These are phyloP conservation scores for Chiridota heheva DNA, from an alignment of 35 echinoderm and acorn worm species.

Conservation along the genomic window DNA sequence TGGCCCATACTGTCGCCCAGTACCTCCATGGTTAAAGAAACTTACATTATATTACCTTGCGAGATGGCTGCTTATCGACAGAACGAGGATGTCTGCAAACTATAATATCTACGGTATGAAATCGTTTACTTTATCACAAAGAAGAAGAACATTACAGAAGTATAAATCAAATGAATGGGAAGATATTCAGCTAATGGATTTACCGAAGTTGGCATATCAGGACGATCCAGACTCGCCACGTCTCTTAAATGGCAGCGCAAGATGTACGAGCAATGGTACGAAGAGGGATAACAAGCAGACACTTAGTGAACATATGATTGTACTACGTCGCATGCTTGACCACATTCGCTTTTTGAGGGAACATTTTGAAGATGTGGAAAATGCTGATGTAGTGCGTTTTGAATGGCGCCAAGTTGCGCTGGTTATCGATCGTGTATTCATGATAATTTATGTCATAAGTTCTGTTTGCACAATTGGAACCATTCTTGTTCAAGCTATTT, in stretches of 20 bases:
- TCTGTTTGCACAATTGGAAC: slow-evolving; percentile 68
- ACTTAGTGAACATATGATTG: slow-evolving; percentile 37
- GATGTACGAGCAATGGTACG: neutral
- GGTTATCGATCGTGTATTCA: slow-evolving; percentile 81
- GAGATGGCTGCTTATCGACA: slow-evolving; percentile 46
- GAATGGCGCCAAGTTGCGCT: slow-evolving; percentile 92
- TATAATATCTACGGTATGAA: neutral
- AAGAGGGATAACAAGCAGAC: slow-evolving; percentile 28
- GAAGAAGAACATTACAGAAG: slow-evolving; percentile 1
- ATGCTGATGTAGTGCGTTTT: slow-evolving; percentile 43
- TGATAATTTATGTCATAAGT: slow-evolving; percentile 78
- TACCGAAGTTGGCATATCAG: slow-evolving; percentile 32
- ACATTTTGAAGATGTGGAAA: slow-evolving; percentile 62
- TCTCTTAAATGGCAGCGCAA: slow-evolving; percentile 18
- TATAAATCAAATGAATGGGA: slow-evolving; percentile 24
- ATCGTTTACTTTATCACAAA: slow-evolving; percentile 29
- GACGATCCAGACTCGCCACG: slow-evolving; percentile 70
- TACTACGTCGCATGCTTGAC: slow-evolving; percentile 58
- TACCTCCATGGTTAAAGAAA: slow-evolving; percentile 58
- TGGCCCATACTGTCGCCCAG: slow-evolving; percentile 68
- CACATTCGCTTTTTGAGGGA: slow-evolving; percentile 59
- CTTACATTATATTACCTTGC: slow-evolving; percentile 56
- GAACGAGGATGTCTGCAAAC: slow-evolving; percentile 1
- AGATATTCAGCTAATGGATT: slow-evolving; percentile 41
- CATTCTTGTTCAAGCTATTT: slow-evolving; percentile 41